phyloP scores from a whole-genome alignment of 2,113 vertebrate species.

The Bos indicus region DNA sequence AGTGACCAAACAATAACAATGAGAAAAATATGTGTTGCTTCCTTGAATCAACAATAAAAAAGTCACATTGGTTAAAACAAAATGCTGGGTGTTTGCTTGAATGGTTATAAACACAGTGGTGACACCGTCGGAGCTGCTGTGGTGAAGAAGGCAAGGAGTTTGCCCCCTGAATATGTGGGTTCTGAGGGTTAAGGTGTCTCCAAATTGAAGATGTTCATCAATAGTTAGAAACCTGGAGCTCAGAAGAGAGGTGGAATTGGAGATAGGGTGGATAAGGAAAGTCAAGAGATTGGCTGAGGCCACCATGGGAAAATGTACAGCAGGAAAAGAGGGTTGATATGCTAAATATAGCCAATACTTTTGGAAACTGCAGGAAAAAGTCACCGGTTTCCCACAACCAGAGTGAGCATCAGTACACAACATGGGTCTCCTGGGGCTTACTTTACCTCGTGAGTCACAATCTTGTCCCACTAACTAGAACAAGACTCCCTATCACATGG shows the following conservation, averaged over 20 bases:
- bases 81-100: not conserved
- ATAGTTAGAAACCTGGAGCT: not conserved
- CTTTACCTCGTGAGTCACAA: not conserved
- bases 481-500: not conserved
- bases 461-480: not conserved
- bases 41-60: not conserved
- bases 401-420: not conserved
- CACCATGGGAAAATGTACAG: not conserved
- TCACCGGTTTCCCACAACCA: conserved; percentile 19
- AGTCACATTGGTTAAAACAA: not conserved
- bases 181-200: not conserved
- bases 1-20: not conserved
- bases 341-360: conserved; percentile 34
- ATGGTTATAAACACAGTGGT: not conserved
- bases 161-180: not conserved
- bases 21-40: not conserved
- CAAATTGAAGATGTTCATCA: not conserved
- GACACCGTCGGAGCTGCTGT: not conserved
- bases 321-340: not conserved
- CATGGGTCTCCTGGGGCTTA: not conserved
- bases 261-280: not conserved
- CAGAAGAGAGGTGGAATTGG: not conserved
- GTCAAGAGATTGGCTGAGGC: not conserved
- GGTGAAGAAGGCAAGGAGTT: not conserved
- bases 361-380: not conserved